Percentiles rank a stretch among this genome's conserved stretches.
Evolutionary conservation across 2,797 vertebrate species (phyloP).

Genomic region (Enteromius radiatus): DNA sequence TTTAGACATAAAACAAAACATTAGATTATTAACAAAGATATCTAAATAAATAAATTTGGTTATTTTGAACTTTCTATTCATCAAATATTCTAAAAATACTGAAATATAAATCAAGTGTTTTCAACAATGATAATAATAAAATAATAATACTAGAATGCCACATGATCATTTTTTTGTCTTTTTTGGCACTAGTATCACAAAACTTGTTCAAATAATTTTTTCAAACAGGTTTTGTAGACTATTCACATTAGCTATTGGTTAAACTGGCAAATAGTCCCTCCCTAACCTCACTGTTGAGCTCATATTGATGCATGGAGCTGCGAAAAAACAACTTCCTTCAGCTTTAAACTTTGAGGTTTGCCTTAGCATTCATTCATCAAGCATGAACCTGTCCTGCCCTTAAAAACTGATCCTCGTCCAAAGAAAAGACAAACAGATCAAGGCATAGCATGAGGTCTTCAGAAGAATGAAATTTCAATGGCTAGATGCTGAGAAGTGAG

Average conservation of each 20-base stretch:
- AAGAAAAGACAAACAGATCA: not conserved
- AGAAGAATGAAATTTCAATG: not conserved
- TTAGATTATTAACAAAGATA: not conserved
- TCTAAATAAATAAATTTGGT: not conserved
- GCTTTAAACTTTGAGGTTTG: not conserved
- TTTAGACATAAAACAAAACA: too few relatives aligned
- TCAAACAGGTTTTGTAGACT: not conserved
- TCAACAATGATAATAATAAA: not conserved
- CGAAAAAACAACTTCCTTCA: not conserved
- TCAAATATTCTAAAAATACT: not conserved
- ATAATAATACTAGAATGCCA: not conserved
- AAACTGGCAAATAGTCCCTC: not conserved
- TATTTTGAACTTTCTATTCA: not conserved
- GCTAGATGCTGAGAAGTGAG: not conserved
- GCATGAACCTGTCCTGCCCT: conserved; percentile 9
- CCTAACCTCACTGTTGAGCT: not conserved
- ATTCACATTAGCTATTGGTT: not conserved
- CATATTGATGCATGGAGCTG: not conserved
- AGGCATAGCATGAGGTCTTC: not conserved
- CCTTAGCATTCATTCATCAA: conserved; percentile 7
- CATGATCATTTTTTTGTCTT: not conserved
- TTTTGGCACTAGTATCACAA: not conserved
- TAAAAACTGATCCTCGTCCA: not conserved
- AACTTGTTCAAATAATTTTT: not conserved
- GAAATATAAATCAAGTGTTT: not conserved